phyloP scores from a whole-genome alignment of 2,888 invertebrate species.

The Cheilosia vernalis region DNA sequence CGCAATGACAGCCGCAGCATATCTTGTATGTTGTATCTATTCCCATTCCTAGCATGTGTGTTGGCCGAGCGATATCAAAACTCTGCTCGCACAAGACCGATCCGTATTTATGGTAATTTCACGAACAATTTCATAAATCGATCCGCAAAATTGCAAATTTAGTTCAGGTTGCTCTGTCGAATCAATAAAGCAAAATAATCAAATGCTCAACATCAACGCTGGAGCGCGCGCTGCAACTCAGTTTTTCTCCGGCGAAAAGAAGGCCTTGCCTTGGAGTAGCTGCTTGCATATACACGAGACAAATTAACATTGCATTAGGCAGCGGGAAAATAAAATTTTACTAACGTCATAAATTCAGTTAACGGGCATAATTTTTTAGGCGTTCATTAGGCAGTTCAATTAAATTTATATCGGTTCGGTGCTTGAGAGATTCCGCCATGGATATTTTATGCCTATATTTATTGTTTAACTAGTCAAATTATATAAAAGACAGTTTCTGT shows the following conservation, averaged over 20 bases:
- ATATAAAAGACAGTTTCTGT: not conserved
- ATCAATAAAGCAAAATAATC: slow-evolving; percentile 75
- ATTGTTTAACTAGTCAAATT: not conserved
- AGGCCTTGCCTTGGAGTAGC: slow-evolving; percentile 18
- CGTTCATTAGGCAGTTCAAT: slow-evolving; percentile 57
- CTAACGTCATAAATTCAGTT: slow-evolving; percentile 62
- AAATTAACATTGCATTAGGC: slow-evolving; percentile 69
- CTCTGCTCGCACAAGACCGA: slow-evolving; percentile 51
- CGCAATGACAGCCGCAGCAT: not conserved
- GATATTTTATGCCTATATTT: not conserved
- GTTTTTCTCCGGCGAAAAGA: slow-evolving; percentile 44
- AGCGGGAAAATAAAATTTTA: slow-evolving; percentile 56
- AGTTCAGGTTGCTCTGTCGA: slow-evolving; percentile 70
- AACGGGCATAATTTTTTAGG: slow-evolving; percentile 14
- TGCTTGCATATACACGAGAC: slow-evolving; percentile 57
- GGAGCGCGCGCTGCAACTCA: not conserved
- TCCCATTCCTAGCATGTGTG: not conserved
- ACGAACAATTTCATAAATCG: slow-evolving; percentile 79
- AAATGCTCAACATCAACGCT: slow-evolving; percentile 60
- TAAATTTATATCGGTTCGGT: slow-evolving; percentile 50
- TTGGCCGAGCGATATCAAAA: slow-evolving; percentile 1
- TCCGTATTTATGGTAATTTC: slow-evolving; percentile 79
- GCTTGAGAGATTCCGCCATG: not conserved
- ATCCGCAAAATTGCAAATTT: slow-evolving; percentile 75
- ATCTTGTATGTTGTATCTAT: slow-evolving; percentile 18